These are phyloP conservation scores for Okamejei kenojei DNA, from an alignment of 2,797 vertebrate species.

Conservation along the genomic window DNA sequence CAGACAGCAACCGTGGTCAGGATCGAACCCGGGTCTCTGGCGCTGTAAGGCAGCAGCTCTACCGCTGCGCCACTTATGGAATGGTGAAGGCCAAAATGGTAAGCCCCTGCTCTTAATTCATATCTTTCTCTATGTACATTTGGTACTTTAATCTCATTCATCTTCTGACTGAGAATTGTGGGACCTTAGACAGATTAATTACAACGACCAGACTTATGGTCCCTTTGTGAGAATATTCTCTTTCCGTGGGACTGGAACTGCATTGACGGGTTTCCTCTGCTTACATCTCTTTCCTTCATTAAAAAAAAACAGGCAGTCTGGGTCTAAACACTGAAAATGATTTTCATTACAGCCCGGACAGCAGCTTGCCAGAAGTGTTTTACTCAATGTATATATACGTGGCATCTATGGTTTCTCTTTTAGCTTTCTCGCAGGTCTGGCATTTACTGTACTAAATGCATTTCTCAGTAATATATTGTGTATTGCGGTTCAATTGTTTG, in stretches of 20 bases:
- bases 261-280: neutral
- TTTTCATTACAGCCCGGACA: neutral
- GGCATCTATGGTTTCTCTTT: neutral
- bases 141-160: neutral
- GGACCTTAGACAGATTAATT: neutral
- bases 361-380: neutral
- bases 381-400: neutral
- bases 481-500: neutral
- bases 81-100: too few species aligned
- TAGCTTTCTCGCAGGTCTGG: neutral
- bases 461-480: neutral
- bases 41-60: too few species aligned
- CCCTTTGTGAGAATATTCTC: neutral
- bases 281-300: constrained; percentile 1
- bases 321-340: neutral
- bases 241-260: neutral
- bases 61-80: too few species aligned
- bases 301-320: neutral
- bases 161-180: neutral
- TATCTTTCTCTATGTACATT: too few species aligned
- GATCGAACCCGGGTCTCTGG: too few species aligned
- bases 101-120: too few species aligned
- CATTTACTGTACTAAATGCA: neutral
- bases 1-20: too few species aligned
- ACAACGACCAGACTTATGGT: neutral